These are phyloP conservation scores for Eustalomyia histrio DNA, from an alignment of 2,888 invertebrate species.

Conservation along the genomic window DNA sequence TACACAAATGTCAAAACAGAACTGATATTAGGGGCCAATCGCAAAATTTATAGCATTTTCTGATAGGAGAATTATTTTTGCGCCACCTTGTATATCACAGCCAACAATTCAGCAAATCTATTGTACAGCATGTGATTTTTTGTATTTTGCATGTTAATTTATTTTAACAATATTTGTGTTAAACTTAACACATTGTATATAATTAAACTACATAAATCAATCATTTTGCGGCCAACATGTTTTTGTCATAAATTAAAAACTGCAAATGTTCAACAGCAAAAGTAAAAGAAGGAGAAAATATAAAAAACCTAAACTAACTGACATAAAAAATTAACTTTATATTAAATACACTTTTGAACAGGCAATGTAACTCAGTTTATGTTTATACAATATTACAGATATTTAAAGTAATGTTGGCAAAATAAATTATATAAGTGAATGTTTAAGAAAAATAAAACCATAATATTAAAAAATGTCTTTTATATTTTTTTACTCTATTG, in stretches of 20 bases:
- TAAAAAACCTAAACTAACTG: slow-evolving; percentile 36
- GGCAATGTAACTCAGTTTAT: slow-evolving; percentile 2
- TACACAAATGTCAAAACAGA: too few species aligned
- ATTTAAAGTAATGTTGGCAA: not conserved
- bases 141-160: slow-evolving; percentile 56
- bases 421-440: too few species aligned
- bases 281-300: slow-evolving; percentile 39
- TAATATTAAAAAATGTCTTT: too few species aligned
- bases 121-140: not conserved
- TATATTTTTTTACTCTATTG: too few species aligned
- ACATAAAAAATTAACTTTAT: slow-evolving; percentile 54
- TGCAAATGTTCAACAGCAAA: not conserved
- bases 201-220: slow-evolving; percentile 66
- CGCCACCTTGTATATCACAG: too few species aligned
- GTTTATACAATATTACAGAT: not conserved
- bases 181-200: slow-evolving; percentile 65
- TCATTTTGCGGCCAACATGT: slow-evolving; percentile 64
- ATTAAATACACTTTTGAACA: slow-evolving; percentile 33
- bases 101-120: slow-evolving; percentile 19
- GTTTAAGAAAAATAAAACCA: too few species aligned
- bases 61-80: too few species aligned
- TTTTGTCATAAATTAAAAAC: slow-evolving; percentile 62
- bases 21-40: too few species aligned
- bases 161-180: slow-evolving; percentile 64
- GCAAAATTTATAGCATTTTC: too few species aligned